Base-by-base conservation (phyloP, 2,113 vertebrate genomes). In the Scatophagus argus region DNA sequence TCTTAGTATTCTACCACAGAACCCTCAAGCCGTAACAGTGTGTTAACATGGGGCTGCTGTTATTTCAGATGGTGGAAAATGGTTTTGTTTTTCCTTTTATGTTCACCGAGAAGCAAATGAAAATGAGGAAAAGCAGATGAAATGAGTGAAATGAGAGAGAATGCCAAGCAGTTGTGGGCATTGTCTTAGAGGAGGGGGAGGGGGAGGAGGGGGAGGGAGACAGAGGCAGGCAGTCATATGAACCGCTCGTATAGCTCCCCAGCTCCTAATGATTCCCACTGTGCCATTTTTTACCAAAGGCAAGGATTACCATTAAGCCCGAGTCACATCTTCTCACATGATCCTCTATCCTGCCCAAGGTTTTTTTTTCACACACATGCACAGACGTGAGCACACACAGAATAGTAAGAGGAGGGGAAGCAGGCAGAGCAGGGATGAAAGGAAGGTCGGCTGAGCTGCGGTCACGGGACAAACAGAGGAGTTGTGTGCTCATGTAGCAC, bases 291-390 rank as follows among this genome's bases (percentile, higher is more conserved):
- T 90, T 36, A 89, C 90, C 91, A 64, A 85, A 86, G 90, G 92
- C 91, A 51, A 85, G 88, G 92, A 93, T 93, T 94, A 93, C 58
- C 79, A 88, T 82, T 92, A 91, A 91, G 78, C 86, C 83, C 27
- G 17, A 87, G 88, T 93, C 92, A 92, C 92, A 93, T 92, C 90
- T 88, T 83, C 91, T 94, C 93, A 93, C 93, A 93, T 94, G 93
- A 94, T 89, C 74, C 69, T 51, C 87, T 23, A 69, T 69, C 39
- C 67, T 82, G 74, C 85, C 79, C 70, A 74, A 63, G 83, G 84
- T 89, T 84, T 81, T 89, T 84, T 81, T 59, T 76, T 81, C 86
- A 52, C 67, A 63, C 89, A 71, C 74, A 82, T 52, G 64, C 76
- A 79, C 59, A 46, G 61, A 61, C 32, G 54, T 66, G 70, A 60